These are phyloP conservation scores for Dicyrtoma fusca DNA, from an alignment of 2,888 invertebrate species.

Conservation along the genomic window DNA sequence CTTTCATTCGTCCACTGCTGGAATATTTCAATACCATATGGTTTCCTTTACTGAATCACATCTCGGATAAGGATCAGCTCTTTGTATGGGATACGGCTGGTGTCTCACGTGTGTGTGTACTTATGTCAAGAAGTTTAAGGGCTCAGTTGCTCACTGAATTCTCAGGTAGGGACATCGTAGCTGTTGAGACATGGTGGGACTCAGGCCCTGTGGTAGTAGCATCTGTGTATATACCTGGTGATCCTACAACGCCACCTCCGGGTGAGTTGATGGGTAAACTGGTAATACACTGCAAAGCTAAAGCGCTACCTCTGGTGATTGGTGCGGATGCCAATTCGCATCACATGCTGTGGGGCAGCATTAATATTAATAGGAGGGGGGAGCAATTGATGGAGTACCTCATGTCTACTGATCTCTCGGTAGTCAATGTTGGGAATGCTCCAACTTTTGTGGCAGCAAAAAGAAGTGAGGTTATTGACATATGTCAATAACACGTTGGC, in stretches of 20 bases:
- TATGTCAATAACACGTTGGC: no score
- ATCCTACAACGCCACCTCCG: not conserved
- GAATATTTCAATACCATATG: no score
- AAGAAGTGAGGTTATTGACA: constrained; percentile 21
- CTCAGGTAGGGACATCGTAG: no score
- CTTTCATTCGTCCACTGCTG: no score
- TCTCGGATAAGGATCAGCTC: not conserved
- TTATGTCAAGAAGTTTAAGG: not conserved
- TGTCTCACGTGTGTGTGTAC: not conserved
- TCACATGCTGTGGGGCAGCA: constrained; percentile 16
- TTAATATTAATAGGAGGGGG: constrained; percentile 14
- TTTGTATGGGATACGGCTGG: not conserved
- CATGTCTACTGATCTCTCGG: not conserved
- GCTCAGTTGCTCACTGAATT: not conserved
- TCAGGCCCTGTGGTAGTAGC: not conserved
- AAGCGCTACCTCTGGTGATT: no score
- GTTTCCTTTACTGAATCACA: no score
- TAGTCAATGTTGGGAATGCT: not conserved
- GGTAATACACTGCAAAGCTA: not conserved
- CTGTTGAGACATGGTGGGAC: not conserved
- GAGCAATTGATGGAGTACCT: no score
- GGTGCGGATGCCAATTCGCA: no score
- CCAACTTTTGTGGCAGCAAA: constrained; percentile 16
- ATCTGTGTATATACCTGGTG: constrained; percentile 7
- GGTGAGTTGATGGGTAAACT: no score